These are phyloP conservation scores for Phalanger gymnotis DNA, from an alignment of 2,797 vertebrate genomes.

Conservation along the genomic window DNA sequence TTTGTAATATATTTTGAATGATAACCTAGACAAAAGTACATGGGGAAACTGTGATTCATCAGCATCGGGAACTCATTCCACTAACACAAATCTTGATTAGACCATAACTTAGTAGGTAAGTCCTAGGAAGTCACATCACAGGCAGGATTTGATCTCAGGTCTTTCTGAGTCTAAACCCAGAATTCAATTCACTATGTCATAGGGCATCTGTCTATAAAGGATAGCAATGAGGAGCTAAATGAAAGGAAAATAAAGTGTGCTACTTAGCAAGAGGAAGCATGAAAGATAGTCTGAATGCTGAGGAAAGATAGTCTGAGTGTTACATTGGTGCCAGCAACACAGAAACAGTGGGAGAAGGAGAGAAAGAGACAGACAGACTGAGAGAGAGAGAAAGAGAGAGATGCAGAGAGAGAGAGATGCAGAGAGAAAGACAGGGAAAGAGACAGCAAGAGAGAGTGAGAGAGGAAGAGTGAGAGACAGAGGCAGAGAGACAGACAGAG, in stretches of 20 bases:
- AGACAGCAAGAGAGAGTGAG: too few species aligned
- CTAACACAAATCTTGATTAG: background rate
- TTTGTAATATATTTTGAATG: background rate
- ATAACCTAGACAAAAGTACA: background rate
- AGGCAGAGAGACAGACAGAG: too few species aligned
- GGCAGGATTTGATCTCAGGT: background rate
- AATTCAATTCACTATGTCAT: background rate
- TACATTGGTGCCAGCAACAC: background rate
- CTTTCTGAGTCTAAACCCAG: background rate
- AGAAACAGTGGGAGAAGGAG: background rate
- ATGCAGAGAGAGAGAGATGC: too few species aligned
- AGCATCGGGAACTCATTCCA: background rate
- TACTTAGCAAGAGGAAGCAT: background rate
- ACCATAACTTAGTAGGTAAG: background rate
- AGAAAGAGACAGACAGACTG: too few species aligned
- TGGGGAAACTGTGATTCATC: background rate
- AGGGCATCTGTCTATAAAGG: background rate
- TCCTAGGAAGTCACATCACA: background rate
- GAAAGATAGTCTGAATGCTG: background rate
- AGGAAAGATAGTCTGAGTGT: background rate
- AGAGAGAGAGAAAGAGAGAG: too few species aligned
- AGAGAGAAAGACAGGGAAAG: too few species aligned
- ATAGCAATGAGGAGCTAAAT: background rate
- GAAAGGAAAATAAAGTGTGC: background rate
- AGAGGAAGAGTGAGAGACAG: too few species aligned